Percentiles rank a stretch among this genome's conserved stretches.
These are phyloP conservation scores for Drosophila setifemur DNA, from an alignment of 1,140 invertebrate genomes.

Conservation along the genomic window DNA sequence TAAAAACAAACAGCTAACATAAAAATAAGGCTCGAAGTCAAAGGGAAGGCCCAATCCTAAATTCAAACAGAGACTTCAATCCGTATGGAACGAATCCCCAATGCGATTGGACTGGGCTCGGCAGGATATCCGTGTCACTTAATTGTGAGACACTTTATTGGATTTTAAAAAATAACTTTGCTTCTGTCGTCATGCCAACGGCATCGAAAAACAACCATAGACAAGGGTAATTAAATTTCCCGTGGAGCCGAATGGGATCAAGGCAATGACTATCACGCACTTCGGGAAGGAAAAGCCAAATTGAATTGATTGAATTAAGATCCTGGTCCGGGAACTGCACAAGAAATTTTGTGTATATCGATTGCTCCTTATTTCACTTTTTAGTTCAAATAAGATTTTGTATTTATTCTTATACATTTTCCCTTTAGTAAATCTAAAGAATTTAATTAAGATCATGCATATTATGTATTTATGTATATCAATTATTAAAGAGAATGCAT, in stretches of 20 bases:
- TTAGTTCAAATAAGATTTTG: too few species aligned
- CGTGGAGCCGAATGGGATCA: constrained; percentile 62
- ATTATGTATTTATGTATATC: too few species aligned
- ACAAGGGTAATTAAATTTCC: constrained; percentile 72
- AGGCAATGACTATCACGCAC: constrained; percentile 57
- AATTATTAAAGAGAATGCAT: too few species aligned
- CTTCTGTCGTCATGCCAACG: constrained; percentile 46
- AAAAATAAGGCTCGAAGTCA: background rate
- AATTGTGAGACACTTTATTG: constrained; percentile 78
- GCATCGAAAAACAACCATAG: constrained; percentile 14
- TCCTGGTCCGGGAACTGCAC: constrained; percentile 4
- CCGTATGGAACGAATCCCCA: constrained; percentile 22
- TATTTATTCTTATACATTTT: too few species aligned
- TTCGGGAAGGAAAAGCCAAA: constrained; percentile 28
- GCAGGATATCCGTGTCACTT: constrained; percentile 74
- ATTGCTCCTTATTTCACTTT: too few species aligned
- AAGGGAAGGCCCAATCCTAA: constrained; percentile 18
- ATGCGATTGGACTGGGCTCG: constrained; percentile 33
- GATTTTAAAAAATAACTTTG: constrained; percentile 70
- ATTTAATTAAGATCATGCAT: too few species aligned
- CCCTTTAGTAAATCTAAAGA: too few species aligned
- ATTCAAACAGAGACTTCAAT: constrained; percentile 23
- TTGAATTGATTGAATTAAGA: constrained; percentile 75
- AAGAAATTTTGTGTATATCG: background rate
- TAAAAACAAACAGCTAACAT: constrained; percentile 47